Base-by-base conservation (phyloP, 2,797 vertebrate species). In the Xenopus petersii region DNA sequence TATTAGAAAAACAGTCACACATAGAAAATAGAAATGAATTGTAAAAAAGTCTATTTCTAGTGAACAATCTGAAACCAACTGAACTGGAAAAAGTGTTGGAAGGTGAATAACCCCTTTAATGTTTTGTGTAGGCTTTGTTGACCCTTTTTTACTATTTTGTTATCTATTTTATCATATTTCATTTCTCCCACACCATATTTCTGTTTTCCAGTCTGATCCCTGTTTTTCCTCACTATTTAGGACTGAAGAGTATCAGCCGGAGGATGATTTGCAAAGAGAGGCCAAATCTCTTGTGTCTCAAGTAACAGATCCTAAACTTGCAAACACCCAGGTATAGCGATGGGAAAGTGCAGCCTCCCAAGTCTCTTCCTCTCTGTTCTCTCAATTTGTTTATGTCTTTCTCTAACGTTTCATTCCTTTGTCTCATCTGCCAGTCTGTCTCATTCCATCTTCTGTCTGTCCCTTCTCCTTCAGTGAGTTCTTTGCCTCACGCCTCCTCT, bases 251-350 rank as follows among this genome's bases (percentile, higher is more conserved):
- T 99, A 96, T 75, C 94, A 93, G 10, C 88, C 95, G 24, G 95
- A 93, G 74, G 95, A 97, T 54, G 95, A 98, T 56, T 87, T 98
- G 76, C 93, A 93, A 82, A 92, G 93, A 82, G 94, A 93, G 0
- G 97, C 97, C 81, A 98, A 91, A 81, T 93, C 98, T 81, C 95
- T 98, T 7, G 92, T 98, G 17, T 87, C 95, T 81, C 96, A 97
- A 88, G 94, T 98, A 4, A 94, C 96, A 13, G 97, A 99, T 83
- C 97, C 97, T 1, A 98, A 98, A 79, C 85, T 99, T 75, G 92
- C 95, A 77, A 96, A 95, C 86, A 96, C 95, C 63, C 93, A 99
- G 94, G 98, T 99, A 78, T 16, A n/a, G 5, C 48, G n/a, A 11
- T 59, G n/a, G n/a, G 42, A 15, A 16, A 7, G 59, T 26, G 12